A percentile compares a stretch with the other conserved stretches of the same genome.
Conservation (phyloP, 2,797 vertebrate species). For the Gephyroberyx darwinii region DNA sequence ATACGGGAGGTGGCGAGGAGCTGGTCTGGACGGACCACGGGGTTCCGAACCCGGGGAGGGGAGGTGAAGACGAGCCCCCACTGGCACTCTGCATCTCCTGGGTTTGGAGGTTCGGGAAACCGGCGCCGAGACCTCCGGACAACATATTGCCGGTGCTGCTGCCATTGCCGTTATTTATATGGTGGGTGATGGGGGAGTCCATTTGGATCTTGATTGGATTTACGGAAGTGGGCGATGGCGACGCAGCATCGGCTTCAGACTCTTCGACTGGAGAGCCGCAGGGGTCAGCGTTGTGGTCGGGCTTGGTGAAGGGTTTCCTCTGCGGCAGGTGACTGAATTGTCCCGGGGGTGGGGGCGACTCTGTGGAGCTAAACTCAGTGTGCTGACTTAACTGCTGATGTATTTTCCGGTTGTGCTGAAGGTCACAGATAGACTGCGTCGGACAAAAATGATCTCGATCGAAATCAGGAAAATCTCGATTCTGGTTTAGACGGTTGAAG, state of each 20-base stretch:
- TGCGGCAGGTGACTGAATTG: slow-evolving; percentile 74
- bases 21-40: slow-evolving; percentile 97
- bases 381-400: slow-evolving; percentile 77
- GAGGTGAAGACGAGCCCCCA: slow-evolving; percentile 87
- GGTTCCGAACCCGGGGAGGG: slow-evolving; percentile 90
- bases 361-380: slow-evolving; percentile 60
- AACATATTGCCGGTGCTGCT: slow-evolving; percentile 82
- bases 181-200: slow-evolving; percentile 92
- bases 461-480: slow-evolving; percentile 63
- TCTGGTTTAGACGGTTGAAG: slow-evolving; percentile 58
- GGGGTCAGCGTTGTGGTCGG: slow-evolving; percentile 62
- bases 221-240: slow-evolving; percentile 78
- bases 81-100: slow-evolving; percentile 86
- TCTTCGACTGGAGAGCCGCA: slow-evolving; percentile 68
- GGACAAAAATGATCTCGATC: slow-evolving; percentile 70
- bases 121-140: slow-evolving; percentile 86
- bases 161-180: slow-evolving; percentile 83
- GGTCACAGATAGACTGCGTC: slow-evolving; percentile 82
- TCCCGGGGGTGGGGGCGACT: slow-evolving; percentile 69
- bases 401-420: slow-evolving; percentile 83
- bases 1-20: slow-evolving; percentile 87
- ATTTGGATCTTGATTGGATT: slow-evolving; percentile 82
- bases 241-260: slow-evolving; percentile 82
- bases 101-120: slow-evolving; percentile 87
- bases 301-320: slow-evolving; percentile 61